phyloP scores from a whole-genome alignment of 2,113 vertebrate genomes.

The Rostratula benghalensis region DNA sequence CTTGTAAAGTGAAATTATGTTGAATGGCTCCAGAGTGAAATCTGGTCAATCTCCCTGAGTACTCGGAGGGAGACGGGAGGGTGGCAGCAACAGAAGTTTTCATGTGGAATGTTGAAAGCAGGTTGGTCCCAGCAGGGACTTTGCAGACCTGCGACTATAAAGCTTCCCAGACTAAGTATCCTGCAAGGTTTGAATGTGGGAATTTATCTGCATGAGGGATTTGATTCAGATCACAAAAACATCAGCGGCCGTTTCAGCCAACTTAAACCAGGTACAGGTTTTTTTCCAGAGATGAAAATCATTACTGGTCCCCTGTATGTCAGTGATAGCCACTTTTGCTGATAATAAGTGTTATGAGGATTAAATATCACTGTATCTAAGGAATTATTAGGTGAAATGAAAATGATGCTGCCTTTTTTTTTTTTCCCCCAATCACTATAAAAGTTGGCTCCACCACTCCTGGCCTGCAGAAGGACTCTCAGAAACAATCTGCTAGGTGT shows the following conservation, averaged over 20 bases:
- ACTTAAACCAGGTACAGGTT: not conserved
- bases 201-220: not conserved
- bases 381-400: slow-evolving; percentile 40
- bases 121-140: not conserved
- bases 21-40: not conserved
- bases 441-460: slow-evolving; percentile 3
- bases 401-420: slow-evolving; percentile 26
- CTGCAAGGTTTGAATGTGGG: not conserved
- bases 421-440: not conserved
- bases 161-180: not conserved
- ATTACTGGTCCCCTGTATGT: not conserved
- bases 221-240: slow-evolving; percentile 22
- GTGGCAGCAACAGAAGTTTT: not conserved
- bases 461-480: slow-evolving; percentile 36
- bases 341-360: not conserved
- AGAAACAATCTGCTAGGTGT: slow-evolving; percentile 17
- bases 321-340: not conserved
- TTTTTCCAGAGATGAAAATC: not conserved
- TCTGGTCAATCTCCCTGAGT: not conserved
- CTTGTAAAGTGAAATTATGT: not conserved
- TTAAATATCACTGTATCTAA: not conserved
- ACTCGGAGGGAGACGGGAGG: not conserved
- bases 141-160: slow-evolving; percentile 2
- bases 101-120: not conserved
- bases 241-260: not conserved